phyloP scores from a whole-genome alignment of 2,797 vertebrate genomes.

The Squalus acanthias region DNA sequence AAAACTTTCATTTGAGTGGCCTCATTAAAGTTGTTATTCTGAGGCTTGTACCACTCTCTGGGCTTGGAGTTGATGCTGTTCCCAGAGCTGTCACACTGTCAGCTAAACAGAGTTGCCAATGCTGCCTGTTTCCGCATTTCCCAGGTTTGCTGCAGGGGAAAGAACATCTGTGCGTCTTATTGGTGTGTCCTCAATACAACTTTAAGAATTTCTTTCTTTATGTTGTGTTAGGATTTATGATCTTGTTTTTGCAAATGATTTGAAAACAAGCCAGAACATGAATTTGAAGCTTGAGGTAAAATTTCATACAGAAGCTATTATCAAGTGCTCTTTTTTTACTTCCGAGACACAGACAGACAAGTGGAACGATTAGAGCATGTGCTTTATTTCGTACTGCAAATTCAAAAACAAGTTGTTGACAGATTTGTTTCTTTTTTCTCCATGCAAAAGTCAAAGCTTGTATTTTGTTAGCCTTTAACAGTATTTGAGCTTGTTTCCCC shows the following conservation, averaged over 20 bases:
- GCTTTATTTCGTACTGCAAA: not conserved
- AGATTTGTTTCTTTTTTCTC: not conserved
- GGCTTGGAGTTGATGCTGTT: not conserved
- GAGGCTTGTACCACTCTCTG: not conserved
- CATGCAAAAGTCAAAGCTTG: not conserved
- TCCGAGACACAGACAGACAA: not conserved
- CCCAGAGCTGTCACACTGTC: not conserved
- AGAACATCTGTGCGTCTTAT: not conserved
- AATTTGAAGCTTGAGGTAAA: not conserved
- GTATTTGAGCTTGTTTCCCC: not conserved
- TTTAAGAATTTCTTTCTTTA: not conserved
- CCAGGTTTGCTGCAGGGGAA: not conserved
- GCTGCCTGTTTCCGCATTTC: not conserved
- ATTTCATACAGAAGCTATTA: not conserved
- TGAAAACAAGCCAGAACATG: not conserved
- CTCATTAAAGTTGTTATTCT: not conserved
- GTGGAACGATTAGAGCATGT: not conserved
- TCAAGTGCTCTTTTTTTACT: not conserved
- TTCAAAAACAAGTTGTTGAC: not conserved
- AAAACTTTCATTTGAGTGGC: not conserved
- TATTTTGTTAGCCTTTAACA: not conserved
- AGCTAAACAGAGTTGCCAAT: not conserved
- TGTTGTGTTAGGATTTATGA: not conserved
- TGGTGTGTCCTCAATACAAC: not conserved
- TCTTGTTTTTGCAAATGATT: not conserved